phyloP scores from a whole-genome alignment of 2,113 vertebrate species.

The Equus przewalskii region DNA sequence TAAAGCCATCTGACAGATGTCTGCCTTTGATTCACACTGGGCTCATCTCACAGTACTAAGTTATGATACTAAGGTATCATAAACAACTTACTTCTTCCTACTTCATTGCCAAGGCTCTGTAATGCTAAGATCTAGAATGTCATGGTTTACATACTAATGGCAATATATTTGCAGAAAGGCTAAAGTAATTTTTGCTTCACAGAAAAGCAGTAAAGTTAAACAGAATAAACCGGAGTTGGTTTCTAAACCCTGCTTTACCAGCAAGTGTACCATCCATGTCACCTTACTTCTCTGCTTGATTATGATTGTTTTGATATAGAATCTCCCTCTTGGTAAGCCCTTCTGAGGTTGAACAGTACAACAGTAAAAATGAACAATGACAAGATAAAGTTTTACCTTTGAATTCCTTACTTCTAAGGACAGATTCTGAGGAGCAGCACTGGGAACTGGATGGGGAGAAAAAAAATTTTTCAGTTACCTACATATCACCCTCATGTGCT shows the following conservation, averaged over 20 bases:
- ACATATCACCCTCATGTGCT: neutral
- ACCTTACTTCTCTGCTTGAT: neutral
- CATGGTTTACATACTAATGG: neutral
- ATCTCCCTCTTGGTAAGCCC: neutral
- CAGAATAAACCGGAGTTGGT: neutral
- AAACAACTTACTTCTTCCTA: conserved; percentile 7
- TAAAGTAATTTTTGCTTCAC: neutral
- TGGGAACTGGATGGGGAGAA: conserved; percentile 91
- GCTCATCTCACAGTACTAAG: neutral
- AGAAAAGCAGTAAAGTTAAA: conserved; percentile 40
- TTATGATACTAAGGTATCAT: neutral
- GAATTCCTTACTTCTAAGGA: conserved; percentile 98
- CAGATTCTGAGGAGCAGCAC: conserved; percentile 96
- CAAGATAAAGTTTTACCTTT: conserved; percentile 91
- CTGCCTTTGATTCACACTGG: neutral
- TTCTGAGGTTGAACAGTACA: neutral
- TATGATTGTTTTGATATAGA: neutral
- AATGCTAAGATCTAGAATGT: neutral
- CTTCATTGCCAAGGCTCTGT: neutral
- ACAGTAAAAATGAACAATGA: conserved; percentile 36
- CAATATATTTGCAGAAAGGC: neutral
- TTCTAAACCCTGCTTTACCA: neutral
- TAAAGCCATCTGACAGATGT: neutral
- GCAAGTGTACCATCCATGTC: neutral
- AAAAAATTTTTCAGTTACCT: neutral